Percentiles rank a stretch among this genome's conserved stretches.
These are phyloP conservation scores for Sardinella longiceps DNA, from an alignment of 2,797 vertebrate genomes.

Conservation along the genomic window DNA sequence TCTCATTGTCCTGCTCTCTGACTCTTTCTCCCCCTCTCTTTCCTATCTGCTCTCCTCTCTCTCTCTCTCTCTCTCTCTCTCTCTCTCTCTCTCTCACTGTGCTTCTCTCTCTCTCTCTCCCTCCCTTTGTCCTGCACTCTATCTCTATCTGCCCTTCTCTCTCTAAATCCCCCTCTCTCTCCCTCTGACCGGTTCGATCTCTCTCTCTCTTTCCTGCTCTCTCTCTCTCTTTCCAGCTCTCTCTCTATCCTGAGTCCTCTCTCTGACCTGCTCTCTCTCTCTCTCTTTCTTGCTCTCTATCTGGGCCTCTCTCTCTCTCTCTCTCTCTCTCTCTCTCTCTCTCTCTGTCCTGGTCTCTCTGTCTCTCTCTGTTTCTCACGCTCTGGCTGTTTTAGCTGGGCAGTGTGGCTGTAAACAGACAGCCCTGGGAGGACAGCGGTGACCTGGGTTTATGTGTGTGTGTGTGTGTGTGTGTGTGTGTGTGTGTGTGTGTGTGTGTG, in stretches of 20 bases:
- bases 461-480: conserved; percentile 3
- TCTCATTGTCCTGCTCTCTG: no score
- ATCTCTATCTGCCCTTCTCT: neutral
- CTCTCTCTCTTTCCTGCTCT: neutral
- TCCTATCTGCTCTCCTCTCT: no score
- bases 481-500: neutral
- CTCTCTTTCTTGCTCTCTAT: conserved; percentile 9
- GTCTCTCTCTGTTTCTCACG: neutral
- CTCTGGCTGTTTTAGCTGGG: conserved; percentile 12
- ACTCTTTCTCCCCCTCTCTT: no score
- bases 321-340: conserved; percentile 27
- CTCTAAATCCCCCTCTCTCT: neutral
- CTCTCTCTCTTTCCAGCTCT: neutral
- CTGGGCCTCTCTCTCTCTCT: conserved; percentile 48
- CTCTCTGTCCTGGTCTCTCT: conserved; percentile 32
- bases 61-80: neutral
- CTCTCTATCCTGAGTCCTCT: neutral
- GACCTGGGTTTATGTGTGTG: neutral
- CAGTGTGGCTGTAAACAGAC: conserved; percentile 14
- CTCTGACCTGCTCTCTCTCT: neutral
- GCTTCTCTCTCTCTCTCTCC: neutral
- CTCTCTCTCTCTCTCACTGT: no score
- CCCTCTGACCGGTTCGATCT: neutral
- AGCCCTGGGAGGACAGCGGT: conserved; percentile 23
- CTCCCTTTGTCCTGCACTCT: neutral